Base-by-base conservation (phyloP, 2,113 vertebrate species). In the Tachysurus vachellii region DNA sequence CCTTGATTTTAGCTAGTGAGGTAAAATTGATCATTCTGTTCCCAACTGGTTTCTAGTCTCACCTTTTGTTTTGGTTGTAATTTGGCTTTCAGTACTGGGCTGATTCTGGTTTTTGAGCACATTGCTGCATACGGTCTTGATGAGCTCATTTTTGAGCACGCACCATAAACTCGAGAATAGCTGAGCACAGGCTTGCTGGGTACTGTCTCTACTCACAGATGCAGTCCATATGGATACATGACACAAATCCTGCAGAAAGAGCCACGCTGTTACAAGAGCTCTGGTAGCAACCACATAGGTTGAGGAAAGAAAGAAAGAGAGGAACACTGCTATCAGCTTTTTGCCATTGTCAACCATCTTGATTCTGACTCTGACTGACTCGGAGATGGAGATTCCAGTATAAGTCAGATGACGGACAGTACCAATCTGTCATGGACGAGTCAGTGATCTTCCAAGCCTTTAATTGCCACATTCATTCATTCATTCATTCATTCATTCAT, bases 81-180 rank as follows among this genome's bases (percentile, higher is more conserved):
- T 50, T 66, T 28, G 42, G 82, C 5, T 70, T 54, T 56, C 26
- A 56, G 7, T 70, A 66, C 47, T 21, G 64, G 64, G n/a, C 28
- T 71, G n/a, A 56, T 66, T n/a, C 64, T 84, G 64, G 9, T 73
- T 73, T 82, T 50, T 71, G 50, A 75, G 31, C 59, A 76, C 96
- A 95, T 96, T 95, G 95, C 95, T 26, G 59, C 19, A 47, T 83
- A 75, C 17, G 16, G 12, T 44, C 9, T 47, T 54, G 59, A 82
- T 76, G 80, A 87, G 80, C 47, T 64, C 57, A 87, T 87, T 56
- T 87, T 70, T 12, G 14, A 83, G 23, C 80, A 87, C n/a, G 86
- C 70, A 12, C 28, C 86, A 83, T 87, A 87, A 87, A 83, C 68
- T 77, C 80, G 2, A 26, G 68, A 87, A 87, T 54, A 87, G 86